Conservation (phyloP, 2,797 vertebrate species). For the Mus minutoides region DNA sequence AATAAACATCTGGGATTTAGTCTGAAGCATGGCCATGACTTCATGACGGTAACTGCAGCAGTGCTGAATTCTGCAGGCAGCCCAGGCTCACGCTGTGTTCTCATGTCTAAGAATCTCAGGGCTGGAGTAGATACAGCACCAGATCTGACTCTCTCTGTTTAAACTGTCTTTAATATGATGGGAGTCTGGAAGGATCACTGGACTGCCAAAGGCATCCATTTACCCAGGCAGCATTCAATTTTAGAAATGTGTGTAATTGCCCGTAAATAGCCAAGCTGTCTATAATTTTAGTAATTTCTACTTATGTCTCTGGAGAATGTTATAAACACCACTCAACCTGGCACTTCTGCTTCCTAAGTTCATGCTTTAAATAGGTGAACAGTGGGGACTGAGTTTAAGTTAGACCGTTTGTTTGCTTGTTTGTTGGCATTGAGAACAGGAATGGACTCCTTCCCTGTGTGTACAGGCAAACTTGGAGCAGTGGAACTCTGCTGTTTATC, state of each 20-base stretch:
- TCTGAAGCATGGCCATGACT: slow-evolving; percentile 8
- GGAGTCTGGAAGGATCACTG: slow-evolving; percentile 60
- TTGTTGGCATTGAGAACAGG: background rate
- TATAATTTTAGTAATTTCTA: slow-evolving; percentile 81
- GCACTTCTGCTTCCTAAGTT: slow-evolving; percentile 58
- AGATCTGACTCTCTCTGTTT: background rate
- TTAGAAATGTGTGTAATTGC: slow-evolving; percentile 78
- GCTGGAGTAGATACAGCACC: background rate
- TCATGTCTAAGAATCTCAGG: background rate
- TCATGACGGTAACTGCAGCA: slow-evolving; percentile 19
- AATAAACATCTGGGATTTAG: slow-evolving; percentile 64
- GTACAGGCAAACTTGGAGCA: background rate
- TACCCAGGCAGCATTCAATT: slow-evolving; percentile 60
- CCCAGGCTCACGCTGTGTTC: background rate
- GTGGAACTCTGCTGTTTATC: background rate
- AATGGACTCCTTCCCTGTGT: slow-evolving; percentile 36
- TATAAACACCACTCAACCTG: slow-evolving; percentile 71
- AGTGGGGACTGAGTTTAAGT: slow-evolving; percentile 56
- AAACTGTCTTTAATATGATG: slow-evolving; percentile 58
- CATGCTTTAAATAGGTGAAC: slow-evolving; percentile 74
- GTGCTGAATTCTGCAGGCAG: background rate
- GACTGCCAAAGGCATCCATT: slow-evolving; percentile 58
- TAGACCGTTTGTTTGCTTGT: slow-evolving; percentile 53
- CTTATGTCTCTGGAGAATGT: slow-evolving; percentile 72
- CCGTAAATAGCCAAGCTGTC: slow-evolving; percentile 73